Evolutionary conservation across 1,140 invertebrate species (phyloP).

Genomic region (Xylocopa sonorina): DNA sequence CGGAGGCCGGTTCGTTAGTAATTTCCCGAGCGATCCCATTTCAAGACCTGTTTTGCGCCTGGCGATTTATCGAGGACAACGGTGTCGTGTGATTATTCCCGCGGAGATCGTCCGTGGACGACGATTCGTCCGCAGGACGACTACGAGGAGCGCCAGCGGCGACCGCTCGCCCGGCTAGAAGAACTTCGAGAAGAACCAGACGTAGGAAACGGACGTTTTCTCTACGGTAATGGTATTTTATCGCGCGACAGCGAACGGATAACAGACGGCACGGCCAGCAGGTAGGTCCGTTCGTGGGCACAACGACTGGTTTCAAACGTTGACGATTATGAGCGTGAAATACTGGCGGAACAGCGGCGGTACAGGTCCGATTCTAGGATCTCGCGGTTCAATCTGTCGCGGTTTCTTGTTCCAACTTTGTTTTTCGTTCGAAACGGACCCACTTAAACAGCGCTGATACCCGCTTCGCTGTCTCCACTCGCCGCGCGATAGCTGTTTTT

Average conservation of each 20-base stretch:
- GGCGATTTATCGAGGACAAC: conserved; percentile 60
- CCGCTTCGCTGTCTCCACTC: conserved; percentile 40
- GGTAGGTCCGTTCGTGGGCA: conserved; percentile 12
- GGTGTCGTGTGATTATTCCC: conserved; percentile 53
- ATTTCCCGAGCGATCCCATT: conserved; percentile 58
- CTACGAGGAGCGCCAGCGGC: conserved; percentile 4
- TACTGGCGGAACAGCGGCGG: background rate
- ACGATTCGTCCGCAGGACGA: background rate
- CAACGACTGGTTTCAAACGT: conserved; percentile 53
- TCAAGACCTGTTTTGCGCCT: conserved; percentile 58
- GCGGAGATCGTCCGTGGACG: conserved; percentile 7
- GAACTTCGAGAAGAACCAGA: background rate
- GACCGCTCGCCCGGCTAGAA: background rate
- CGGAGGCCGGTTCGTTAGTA: conserved; percentile 53
- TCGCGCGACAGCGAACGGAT: conserved; percentile 37
- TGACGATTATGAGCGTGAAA: conserved; percentile 45
- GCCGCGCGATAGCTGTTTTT: conserved; percentile 56
- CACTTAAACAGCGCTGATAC: conserved; percentile 20
- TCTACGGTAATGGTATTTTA: conserved; percentile 60
- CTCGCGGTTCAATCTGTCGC: background rate
- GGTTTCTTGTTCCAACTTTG: background rate
- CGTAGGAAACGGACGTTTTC: background rate
- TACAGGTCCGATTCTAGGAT: conserved; percentile 16
- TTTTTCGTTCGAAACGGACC: background rate
- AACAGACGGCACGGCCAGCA: background rate